Base-by-base conservation (phyloP, 2,797 vertebrate species). In the Fratercula arctica region DNA sequence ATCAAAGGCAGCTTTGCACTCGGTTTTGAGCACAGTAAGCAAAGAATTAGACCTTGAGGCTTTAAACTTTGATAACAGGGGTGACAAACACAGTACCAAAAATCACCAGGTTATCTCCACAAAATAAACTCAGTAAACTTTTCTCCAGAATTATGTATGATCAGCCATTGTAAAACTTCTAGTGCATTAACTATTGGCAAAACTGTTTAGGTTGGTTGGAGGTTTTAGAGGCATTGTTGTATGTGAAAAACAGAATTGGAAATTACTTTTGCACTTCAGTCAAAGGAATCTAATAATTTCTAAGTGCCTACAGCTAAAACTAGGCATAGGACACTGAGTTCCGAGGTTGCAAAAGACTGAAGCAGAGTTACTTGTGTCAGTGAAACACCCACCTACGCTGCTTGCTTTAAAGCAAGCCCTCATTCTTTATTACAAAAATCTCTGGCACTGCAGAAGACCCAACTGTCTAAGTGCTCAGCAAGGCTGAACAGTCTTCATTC, bases 21-120 rank as follows among this genome's bases (percentile, higher is more conserved):
- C 35, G 29, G 28, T 70, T 93, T 77, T 76, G 67, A 96, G 46
- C 43, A 89, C 51, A 82, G 80, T 73, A 96, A 95, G 81, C 39
- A 83, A 89, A 70, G 60, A 76, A 77, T 68, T 67, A 89, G 64
- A 76, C 60, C 33, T 64, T 88, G 45, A 73, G 33, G 60, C 50
- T 88, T 86, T 85, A 94, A 74, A 80, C 28, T 60, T 51, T 83
- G 78, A 46, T 90, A 90, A 87, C 45, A 72, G 17, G 19, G 48
- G 61, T 87, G 39, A 80, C 37, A 92, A 90, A 87, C 90, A 28
- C 69, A 84, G 15, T n/a, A 46, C 29, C 24, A 35, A 83, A 94
- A 87, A 80, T 46, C n/a, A 48, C 12, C 33, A 83, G 21, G 24
- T 85, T 83, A 77, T 66, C 75, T 79, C 23, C 10, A 57, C 16